Base-by-base conservation (phyloP, 2,113 vertebrate genomes). In the Rhadina sibilatrix region DNA sequence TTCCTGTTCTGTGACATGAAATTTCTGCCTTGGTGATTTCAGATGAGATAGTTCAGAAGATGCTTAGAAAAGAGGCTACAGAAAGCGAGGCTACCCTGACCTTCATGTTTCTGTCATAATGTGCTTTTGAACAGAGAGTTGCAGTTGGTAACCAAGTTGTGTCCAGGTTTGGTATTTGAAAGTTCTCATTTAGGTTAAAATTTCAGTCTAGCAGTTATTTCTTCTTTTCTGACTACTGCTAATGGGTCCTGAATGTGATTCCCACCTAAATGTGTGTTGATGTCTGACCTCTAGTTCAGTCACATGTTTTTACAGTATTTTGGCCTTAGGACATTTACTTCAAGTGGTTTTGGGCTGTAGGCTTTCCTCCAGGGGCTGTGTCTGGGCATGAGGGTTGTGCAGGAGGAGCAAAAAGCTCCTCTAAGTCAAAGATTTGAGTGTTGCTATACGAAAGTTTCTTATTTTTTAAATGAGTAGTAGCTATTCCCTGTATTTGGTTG, bases 201-300 rank as follows among this genome's bases (percentile, higher is more conserved):
- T 80, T 77, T 89, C 49, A 38, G 30, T 57, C 75, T 44, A 44
- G 18, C 42, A 57, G 23, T 23, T 44, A 5, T 9, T 69, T 72
- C 1, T 47, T 82, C 56, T 50, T 50, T n/a, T 24, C 30, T n/a
- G 31, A 44, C 28, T 50, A 30, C 49, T 54, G 44, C 13, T 49
- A 46, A 3, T 42, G 54, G n/a, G 19, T 60, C 50, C 37, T 38
- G 49, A 50, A 21, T 15, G 25, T 66, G 15, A 9, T 17, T 79
- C 9, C 17, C 1, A 5, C 66, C 44, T 49, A n/a, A 38, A 16
- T 6, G 16, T 14, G 9, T 1, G 0, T 37, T 78, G n/a, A 28
- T 25, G 31, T 30, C 40, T 80, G 24, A 11, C 50, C 46, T 89
- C 69, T 42, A 68, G 44, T 38, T 64, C 25, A 14, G 40, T 49